Evolutionary conservation across 37 sponge, comb jelly and placozoan species (phyloP).

Genomic region (Chondrilla cf. caribensis): DNA sequence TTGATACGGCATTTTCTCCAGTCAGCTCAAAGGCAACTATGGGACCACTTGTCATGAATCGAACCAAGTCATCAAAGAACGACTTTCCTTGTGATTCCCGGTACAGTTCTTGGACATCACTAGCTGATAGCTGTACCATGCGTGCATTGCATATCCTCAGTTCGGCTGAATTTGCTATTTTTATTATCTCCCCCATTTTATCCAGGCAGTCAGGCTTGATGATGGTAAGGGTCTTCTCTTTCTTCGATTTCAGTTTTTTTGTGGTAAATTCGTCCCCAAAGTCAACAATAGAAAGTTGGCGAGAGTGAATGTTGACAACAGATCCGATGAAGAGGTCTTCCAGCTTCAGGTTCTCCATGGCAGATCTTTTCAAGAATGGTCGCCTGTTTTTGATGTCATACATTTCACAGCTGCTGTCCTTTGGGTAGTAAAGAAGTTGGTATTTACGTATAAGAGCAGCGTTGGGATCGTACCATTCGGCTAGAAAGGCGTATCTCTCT

Average conservation of each 20-base stretch:
- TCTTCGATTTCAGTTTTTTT: constrained; percentile 55
- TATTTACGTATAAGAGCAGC: constrained; percentile 84
- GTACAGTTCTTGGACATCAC: constrained; percentile 84
- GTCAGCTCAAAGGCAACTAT: constrained; percentile 79
- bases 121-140: constrained; percentile 71
- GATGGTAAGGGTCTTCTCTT: constrained; percentile 82
- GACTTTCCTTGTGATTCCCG: constrained; percentile 62
- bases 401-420: constrained; percentile 88
- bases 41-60: constrained; percentile 79
- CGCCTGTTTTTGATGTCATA: constrained; percentile 83
- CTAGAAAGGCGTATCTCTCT: constrained; percentile 79
- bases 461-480: constrained; percentile 95
- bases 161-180: constrained; percentile 38
- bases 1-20: constrained; percentile 64
- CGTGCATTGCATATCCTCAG: constrained; percentile 75
- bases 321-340: constrained; percentile 84
- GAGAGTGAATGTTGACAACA: constrained; percentile 82
- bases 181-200: constrained; percentile 76
- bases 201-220: constrained; percentile 80
- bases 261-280: constrained; percentile 90
- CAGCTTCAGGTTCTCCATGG: constrained; percentile 49
- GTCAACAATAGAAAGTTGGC: constrained; percentile 83
- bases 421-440: constrained; percentile 80
- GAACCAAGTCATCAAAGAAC: constrained; percentile 55
- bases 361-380: constrained; percentile 81